Conservation (phyloP, 2,113 vertebrate genomes). For the Syrrhaptes paradoxus region DNA sequence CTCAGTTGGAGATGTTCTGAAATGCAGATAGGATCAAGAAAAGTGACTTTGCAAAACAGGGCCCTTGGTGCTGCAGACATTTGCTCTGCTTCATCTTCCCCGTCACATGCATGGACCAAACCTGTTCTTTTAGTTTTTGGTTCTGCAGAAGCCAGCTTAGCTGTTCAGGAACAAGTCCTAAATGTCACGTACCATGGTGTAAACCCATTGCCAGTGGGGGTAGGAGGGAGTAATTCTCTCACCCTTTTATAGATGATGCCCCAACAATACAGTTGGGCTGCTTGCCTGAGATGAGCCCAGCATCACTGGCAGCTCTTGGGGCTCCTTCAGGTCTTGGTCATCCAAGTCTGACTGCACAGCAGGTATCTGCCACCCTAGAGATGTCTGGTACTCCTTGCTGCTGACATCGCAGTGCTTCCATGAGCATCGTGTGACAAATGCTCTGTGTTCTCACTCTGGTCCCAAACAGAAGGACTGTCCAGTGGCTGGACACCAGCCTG, state of each 20-base stretch:
- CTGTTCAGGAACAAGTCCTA: neutral
- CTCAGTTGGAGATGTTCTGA: slow-evolving; percentile 49
- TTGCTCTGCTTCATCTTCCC: neutral
- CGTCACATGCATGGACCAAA: neutral
- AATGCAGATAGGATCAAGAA: slow-evolving; percentile 29
- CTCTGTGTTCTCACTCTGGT: neutral
- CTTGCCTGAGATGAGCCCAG: neutral
- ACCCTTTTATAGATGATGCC: accelerated
- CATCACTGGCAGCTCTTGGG: neutral
- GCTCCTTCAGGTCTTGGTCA: neutral
- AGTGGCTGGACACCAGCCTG: neutral
- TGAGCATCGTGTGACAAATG: neutral
- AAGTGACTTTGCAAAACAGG: slow-evolving; percentile 46
- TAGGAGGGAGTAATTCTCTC: neutral
- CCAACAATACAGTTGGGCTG: neutral
- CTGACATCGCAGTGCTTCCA: neutral
- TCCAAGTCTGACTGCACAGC: no score
- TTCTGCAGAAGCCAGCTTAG: neutral
- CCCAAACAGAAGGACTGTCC: neutral
- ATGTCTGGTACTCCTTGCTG: neutral
- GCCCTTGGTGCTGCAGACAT: neutral
- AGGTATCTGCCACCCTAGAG: no score
- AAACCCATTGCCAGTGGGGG: neutral
- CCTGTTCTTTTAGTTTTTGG: neutral
- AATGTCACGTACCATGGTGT: no score